Base-by-base conservation (phyloP, 2,797 vertebrate genomes). In the Brachyrhaphis roseni region DNA sequence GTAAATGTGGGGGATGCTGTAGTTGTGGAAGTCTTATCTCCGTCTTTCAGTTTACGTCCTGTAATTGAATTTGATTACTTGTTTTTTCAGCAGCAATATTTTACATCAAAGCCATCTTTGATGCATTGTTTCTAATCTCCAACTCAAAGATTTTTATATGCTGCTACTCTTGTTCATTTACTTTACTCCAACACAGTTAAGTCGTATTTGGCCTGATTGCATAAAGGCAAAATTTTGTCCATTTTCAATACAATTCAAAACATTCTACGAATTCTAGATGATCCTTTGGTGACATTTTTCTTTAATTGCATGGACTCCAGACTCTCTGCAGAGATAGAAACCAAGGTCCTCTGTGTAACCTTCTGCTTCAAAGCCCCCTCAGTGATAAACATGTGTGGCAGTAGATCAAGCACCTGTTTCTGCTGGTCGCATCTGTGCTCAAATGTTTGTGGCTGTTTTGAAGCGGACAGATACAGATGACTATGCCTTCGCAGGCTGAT, bases 361-460 rank as follows among this genome's bases (percentile, higher is more conserved):
- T 87, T 77, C 82, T 88, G 87, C 84, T 90, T 81, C 64, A 47
- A 73, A 26, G 57, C 86, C 82, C 77, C 82, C 51, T 13, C 78
- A 18, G 86, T 78, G 70, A 84, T 85, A 84, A 79, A 76, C 90
- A 90, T 89, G 85, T 89, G 91, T 82, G 80, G 85, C 78, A 43
- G 91, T 89, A 87, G 87, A 91, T 91, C 88, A 92, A 90, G 86
- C 89, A 91, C 88, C 92, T 88, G 88, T 89, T 91, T 83, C 87
- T 85, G 81, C 83, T 72, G 28, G 72, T 88, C 88, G 86, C 90
- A 89, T 90, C 90, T 92, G 89, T 53, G n/a, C 87, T 84, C 84
- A 78, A 82, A 84, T 85, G 87, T 85, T 87, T 66, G 82, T 47
- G 81, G 90, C 89, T 88, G 84, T 87, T 87, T 87, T 88, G 84